Conservation (phyloP, 2,113 vertebrate genomes). For the Telmatochromis sp. region DNA sequence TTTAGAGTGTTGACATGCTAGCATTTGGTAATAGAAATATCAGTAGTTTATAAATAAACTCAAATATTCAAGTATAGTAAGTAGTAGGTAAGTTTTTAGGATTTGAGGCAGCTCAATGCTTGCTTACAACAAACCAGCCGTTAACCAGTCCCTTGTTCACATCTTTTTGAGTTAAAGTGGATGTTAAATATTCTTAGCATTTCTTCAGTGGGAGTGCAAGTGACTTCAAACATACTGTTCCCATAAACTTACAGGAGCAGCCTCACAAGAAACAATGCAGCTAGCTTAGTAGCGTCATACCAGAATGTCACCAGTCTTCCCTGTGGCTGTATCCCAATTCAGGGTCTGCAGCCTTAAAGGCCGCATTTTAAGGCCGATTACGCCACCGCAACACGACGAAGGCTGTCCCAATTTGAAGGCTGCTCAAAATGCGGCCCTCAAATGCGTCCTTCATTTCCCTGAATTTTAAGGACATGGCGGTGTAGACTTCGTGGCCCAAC, state of each 20-base stretch:
- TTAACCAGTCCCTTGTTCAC: not conserved
- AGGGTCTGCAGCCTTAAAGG: no score
- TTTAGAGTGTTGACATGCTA: not conserved
- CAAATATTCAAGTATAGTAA: not conserved
- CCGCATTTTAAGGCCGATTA: no score
- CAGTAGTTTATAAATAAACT: not conserved
- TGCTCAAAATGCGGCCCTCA: no score
- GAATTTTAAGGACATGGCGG: no score
- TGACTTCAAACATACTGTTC: not conserved
- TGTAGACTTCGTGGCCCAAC: no score
- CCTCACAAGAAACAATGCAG: not conserved
- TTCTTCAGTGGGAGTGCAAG: not conserved
- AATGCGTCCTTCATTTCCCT: no score
- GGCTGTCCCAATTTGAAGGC: no score
- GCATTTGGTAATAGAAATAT: not conserved
- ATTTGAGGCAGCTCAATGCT: not conserved
- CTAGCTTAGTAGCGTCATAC: no score
- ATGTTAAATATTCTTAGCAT: not conserved
- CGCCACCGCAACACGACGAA: no score
- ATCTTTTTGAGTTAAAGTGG: not conserved
- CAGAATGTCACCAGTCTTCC: no score
- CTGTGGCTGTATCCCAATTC: no score
- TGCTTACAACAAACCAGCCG: not conserved
- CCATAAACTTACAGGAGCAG: not conserved
- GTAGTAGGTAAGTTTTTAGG: not conserved